Percentiles rank a stretch among this genome's conserved stretches.
Conservation (phyloP, 1,140 invertebrate genomes). For the Pollicipes pollicipes region DNA sequence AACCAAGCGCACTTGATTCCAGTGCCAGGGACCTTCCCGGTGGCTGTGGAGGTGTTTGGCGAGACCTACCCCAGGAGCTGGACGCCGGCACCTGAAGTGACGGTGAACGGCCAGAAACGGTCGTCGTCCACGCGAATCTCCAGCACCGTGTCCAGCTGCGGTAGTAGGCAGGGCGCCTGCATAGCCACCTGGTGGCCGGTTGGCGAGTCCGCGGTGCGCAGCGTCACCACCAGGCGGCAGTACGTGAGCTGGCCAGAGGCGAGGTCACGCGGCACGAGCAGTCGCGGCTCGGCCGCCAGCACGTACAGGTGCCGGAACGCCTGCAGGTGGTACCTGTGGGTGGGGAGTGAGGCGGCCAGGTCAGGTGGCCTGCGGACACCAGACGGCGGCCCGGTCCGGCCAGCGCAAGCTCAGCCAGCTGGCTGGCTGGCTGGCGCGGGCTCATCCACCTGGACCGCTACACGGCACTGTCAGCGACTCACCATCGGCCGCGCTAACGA, state of each 20-base stretch:
- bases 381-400: slow-evolving; percentile 66
- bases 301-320: slow-evolving; percentile 90
- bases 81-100: slow-evolving; percentile 50
- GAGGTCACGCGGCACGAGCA: slow-evolving; percentile 72
- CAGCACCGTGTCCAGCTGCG: slow-evolving; percentile 54
- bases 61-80: slow-evolving; percentile 53
- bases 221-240: slow-evolving; percentile 46
- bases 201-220: slow-evolving; percentile 30
- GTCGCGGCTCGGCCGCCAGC: slow-evolving; percentile 67
- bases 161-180: slow-evolving; percentile 66
- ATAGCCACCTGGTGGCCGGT: slow-evolving; percentile 32
- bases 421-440: slow-evolving; percentile 78
- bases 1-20: too few species aligned
- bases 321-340: slow-evolving; percentile 92
- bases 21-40: too few species aligned
- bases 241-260: slow-evolving; percentile 59
- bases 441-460: slow-evolving; percentile 86
- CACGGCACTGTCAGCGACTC: slow-evolving; percentile 88
- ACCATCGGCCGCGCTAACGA: too few species aligned
- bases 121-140: slow-evolving; percentile 58
- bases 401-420: slow-evolving; percentile 67
- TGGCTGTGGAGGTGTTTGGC: too few species aligned
- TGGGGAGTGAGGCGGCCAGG: slow-evolving; percentile 89
- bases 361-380: slow-evolving; percentile 79
- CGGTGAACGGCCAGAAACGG: slow-evolving; percentile 55